These are phyloP conservation scores for Leptopilina drosophilae DNA, from an alignment of 2,888 invertebrate genomes.

Conservation along the genomic window DNA sequence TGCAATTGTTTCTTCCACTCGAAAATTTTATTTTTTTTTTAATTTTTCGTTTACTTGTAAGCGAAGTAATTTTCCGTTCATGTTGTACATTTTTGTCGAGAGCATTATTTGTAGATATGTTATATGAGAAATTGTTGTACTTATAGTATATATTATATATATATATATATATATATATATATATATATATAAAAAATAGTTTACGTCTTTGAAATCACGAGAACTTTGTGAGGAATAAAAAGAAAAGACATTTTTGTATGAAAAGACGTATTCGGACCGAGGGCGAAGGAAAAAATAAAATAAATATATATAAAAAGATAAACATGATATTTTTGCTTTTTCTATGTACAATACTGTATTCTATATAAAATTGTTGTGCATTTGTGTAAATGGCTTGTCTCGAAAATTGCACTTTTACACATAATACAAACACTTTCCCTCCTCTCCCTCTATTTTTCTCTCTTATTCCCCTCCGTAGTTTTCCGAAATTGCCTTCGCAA, in stretches of 20 bases:
- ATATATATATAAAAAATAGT: no score
- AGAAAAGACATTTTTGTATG: constrained; percentile 9
- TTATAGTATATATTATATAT: not conserved
- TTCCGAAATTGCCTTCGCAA: constrained; percentile 16
- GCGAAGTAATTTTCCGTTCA: constrained; percentile 2
- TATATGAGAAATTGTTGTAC: constrained; percentile 21
- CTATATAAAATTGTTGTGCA: not conserved
- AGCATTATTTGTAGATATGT: constrained; percentile 23
- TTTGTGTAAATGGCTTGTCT: constrained; percentile 24
- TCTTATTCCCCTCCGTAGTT: not conserved
- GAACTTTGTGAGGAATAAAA: constrained; percentile 22
- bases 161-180: no score
- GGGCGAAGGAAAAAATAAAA: not conserved
- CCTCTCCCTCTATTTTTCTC: no score
- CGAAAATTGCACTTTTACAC: constrained; percentile 29
- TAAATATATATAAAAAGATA: constrained; percentile 10
- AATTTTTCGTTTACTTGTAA: not conserved
- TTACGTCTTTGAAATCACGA: constrained; percentile 24
- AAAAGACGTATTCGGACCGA: constrained; percentile 17
- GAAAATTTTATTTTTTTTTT: not conserved
- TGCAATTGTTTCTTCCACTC: no score
- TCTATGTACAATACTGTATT: constrained; percentile 6
- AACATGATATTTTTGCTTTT: not conserved
- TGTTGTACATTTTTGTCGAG: not conserved
- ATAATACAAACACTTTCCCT: not conserved